Percentiles rank a stretch among this genome's conserved stretches.
phyloP scores from a whole-genome alignment of 2,797 vertebrate species.

The Fringilla coelebs region DNA sequence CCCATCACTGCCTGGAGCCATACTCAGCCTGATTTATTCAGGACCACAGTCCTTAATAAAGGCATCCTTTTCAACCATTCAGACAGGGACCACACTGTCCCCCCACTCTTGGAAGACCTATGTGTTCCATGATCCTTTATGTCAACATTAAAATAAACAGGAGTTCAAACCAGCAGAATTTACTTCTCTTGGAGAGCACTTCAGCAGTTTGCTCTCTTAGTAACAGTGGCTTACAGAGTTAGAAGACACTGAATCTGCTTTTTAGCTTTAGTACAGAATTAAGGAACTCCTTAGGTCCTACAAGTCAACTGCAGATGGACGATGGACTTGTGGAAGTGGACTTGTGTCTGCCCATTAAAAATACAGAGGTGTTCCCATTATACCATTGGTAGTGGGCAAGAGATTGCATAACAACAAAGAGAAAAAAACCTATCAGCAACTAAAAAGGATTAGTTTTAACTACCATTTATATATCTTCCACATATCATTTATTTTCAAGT shows the following conservation, averaged over 20 bases:
- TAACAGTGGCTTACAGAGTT: neutral
- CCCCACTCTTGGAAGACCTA: neutral
- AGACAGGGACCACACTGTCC: neutral
- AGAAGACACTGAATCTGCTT: neutral
- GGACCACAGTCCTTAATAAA: neutral
- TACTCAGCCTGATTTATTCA: neutral
- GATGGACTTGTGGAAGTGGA: neutral
- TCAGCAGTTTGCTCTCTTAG: neutral
- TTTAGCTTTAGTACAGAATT: neutral
- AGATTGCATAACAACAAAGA: neutral
- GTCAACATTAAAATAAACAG: fast-evolving
- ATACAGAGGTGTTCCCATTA: neutral
- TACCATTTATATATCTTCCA: neutral
- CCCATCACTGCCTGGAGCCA: neutral
- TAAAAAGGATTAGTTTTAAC: neutral
- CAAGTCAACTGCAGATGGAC: neutral
- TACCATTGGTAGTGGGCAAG: neutral
- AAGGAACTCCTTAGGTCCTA: neutral
- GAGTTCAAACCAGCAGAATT: neutral
- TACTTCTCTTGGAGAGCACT: neutral
- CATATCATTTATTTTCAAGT: neutral
- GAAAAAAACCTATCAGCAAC: neutral
- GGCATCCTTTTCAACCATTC: neutral
- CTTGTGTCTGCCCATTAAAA: neutral
- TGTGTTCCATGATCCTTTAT: neutral